Evolutionary conservation across 2,888 invertebrate genomes (phyloP).

Genomic region (Melipona bicolor): DNA sequence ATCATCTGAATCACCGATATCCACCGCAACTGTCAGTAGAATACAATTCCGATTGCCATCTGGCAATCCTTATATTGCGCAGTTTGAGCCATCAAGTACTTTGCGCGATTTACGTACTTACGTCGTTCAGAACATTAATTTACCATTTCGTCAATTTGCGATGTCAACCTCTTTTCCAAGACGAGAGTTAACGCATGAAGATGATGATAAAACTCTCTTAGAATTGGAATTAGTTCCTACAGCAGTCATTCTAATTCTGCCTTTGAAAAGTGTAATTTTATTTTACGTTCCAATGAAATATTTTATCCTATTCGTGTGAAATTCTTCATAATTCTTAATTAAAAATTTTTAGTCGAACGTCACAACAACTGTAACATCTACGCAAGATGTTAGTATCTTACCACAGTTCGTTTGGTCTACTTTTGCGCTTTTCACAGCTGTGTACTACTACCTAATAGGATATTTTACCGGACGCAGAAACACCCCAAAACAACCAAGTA

Average conservation of each 20-base stretch:
- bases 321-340: slow-evolving; percentile 25
- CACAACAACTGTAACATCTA: slow-evolving; percentile 76
- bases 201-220: slow-evolving; percentile 86
- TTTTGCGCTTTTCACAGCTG: slow-evolving; percentile 86
- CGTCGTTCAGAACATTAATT: slow-evolving; percentile 85
- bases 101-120: slow-evolving; percentile 86
- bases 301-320: slow-evolving; percentile 1
- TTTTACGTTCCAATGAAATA: background rate
- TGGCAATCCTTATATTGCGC: slow-evolving; percentile 90
- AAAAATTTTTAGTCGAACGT: slow-evolving; percentile 68
- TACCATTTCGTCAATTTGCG: slow-evolving; percentile 87
- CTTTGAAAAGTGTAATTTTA: slow-evolving; percentile 83
- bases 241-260: slow-evolving; percentile 90
- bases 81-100: slow-evolving; percentile 89
- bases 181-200: slow-evolving; percentile 87
- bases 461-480: slow-evolving; percentile 82
- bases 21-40: slow-evolving; percentile 86
- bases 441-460: slow-evolving; percentile 85
- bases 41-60: slow-evolving; percentile 95
- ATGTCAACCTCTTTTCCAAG: slow-evolving; percentile 92
- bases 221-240: slow-evolving; percentile 91
- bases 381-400: slow-evolving; percentile 84
- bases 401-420: slow-evolving; percentile 87
- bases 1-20: slow-evolving; percentile 39
- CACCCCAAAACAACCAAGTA: slow-evolving; percentile 53